Base-by-base conservation (phyloP, 2,888 invertebrate genomes). In the Stenchaetothrips biformis region DNA sequence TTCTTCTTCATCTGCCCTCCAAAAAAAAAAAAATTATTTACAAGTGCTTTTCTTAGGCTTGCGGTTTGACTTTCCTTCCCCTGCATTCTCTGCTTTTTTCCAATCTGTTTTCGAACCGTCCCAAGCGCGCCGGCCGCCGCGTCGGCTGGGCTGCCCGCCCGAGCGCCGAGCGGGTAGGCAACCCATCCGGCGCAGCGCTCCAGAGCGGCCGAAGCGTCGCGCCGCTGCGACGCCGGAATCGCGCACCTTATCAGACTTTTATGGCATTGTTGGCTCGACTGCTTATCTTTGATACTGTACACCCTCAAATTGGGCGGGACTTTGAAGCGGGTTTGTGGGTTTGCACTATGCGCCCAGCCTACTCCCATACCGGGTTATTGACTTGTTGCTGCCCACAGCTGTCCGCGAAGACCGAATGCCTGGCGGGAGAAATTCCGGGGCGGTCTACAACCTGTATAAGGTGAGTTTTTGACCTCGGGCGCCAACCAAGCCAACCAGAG, bases 371-470 rank as follows among this genome's bases (percentile, higher is more conserved):
- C 37, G 37, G 37, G 78, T 82, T 80, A 79, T 81, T 80, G 82
- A 82, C 83, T 81, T 80, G 83, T 80, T 82, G 83, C 82, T 82
- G 82, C 84, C 85, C 85, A 80, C 88, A 97, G 99, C 99, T 86
- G 99, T 99, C 82, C 92, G 99, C 85, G 99, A 99, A 88, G 99
- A 99, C 88, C 91, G 99, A 85, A 99, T 99, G 98, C 99, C 99
- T n/a, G 99, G 99, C 74, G 99, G 99, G 80, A 91, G 99, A 81
- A 99, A 99, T 89, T 98, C 98, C 84, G 98, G 98, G 83, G 98
- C 98, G 83, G 98, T 99, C 82, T 99, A 99, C 88, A 99, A 98
- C 88, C 91, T 98, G 85, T 99, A 99, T 90, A 99, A 99, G 92
- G 92, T 92, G 85, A 82, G 83, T 83, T 13, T 74, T 13, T 53